A percentile compares a stretch with the other conserved stretches of the same genome.
phyloP scores from a whole-genome alignment of 2,797 vertebrate species.

The Microtus obscurus region DNA sequence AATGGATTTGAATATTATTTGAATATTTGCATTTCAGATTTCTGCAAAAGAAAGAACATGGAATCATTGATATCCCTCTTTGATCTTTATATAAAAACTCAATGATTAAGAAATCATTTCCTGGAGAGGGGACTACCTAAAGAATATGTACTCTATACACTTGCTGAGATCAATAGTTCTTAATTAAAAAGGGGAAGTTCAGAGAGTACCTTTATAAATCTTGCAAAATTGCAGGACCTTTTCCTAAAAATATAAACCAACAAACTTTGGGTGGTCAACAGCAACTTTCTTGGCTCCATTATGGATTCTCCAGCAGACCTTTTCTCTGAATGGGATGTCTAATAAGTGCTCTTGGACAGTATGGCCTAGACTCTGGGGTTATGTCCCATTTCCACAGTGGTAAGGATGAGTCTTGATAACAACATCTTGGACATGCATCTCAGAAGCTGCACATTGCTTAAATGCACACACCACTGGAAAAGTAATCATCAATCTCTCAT shows the following conservation, averaged over 20 bases:
- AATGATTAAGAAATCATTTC: constrained; percentile 65
- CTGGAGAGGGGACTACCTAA: constrained; percentile 34
- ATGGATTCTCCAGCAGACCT: background rate
- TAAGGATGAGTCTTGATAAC: background rate
- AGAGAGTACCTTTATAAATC: constrained; percentile 55
- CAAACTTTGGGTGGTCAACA: background rate
- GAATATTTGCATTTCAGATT: constrained; percentile 31
- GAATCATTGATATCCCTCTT: too few species aligned
- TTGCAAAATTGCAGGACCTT: background rate
- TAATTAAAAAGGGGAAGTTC: too few species aligned
- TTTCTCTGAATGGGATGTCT: background rate
- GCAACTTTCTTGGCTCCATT: background rate
- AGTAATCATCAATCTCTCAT: too few species aligned
- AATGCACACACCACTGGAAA: background rate
- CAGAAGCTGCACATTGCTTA: background rate
- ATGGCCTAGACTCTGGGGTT: background rate
- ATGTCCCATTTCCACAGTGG: background rate
- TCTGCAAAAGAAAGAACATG: too few species aligned
- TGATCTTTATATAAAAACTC: constrained; percentile 30
- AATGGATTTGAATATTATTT: constrained; percentile 23
- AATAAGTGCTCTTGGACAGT: background rate
- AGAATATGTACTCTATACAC: constrained; percentile 54
- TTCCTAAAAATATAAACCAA: constrained; percentile 64
- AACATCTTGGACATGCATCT: background rate
- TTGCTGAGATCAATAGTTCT: constrained; percentile 65